Conservation (phyloP, 2,797 vertebrate species). For the Lacerta viridis region DNA sequence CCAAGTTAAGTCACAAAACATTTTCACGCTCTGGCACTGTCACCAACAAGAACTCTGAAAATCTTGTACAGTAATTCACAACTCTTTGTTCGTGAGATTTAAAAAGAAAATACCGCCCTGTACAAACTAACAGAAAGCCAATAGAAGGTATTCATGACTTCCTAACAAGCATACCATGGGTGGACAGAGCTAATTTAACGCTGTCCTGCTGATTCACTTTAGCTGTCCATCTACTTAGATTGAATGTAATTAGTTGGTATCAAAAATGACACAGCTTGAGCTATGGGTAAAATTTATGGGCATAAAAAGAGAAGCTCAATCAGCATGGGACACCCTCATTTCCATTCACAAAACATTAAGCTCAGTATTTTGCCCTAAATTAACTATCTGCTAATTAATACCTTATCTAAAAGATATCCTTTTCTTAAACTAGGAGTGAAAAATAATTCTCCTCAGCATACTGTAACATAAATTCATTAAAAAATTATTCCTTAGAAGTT, state of each 20-base stretch:
- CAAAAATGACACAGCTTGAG: slow-evolving; percentile 79
- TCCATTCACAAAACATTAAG: slow-evolving; percentile 78
- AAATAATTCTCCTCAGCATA: slow-evolving; percentile 62
- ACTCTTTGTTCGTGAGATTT: slow-evolving; percentile 53
- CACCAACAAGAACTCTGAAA: slow-evolving; percentile 41
- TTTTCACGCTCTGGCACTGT: slow-evolving; percentile 41
- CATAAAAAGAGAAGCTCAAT: slow-evolving; percentile 73
- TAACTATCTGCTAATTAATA: slow-evolving; percentile 77
- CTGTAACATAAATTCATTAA: slow-evolving; percentile 66
- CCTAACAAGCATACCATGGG: slow-evolving; percentile 75
- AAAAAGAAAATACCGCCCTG: slow-evolving; percentile 55
- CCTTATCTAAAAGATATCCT: slow-evolving; percentile 66
- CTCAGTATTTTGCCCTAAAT: slow-evolving; percentile 73
- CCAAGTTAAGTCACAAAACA: neutral
- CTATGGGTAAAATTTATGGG: slow-evolving; percentile 62
- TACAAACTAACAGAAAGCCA: slow-evolving; percentile 53
- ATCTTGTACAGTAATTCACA: slow-evolving; percentile 46
- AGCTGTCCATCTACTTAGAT: slow-evolving; percentile 76
- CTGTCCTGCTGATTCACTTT: slow-evolving; percentile 80
- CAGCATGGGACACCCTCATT: slow-evolving; percentile 76
- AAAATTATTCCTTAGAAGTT: slow-evolving; percentile 56
- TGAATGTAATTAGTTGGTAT: slow-evolving; percentile 79
- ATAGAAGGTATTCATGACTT: slow-evolving; percentile 75
- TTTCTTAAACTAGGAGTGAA: slow-evolving; percentile 59
- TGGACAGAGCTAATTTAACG: slow-evolving; percentile 80